These are phyloP conservation scores for Pediacus dermestoides DNA, from an alignment of 2,888 invertebrate genomes.

Conservation along the genomic window DNA sequence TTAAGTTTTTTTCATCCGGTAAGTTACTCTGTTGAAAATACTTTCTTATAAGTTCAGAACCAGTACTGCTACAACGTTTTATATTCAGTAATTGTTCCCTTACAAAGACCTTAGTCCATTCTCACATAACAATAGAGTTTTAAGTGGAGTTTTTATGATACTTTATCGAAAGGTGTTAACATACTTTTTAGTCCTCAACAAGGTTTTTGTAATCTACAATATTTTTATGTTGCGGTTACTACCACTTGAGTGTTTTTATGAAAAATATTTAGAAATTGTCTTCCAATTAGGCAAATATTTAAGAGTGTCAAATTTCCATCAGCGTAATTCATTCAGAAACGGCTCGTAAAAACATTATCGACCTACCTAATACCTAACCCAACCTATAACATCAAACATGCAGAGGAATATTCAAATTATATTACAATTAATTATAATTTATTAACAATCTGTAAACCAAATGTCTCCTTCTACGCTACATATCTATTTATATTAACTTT, in stretches of 20 bases:
- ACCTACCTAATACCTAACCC: neutral
- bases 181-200: neutral
- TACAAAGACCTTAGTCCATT: neutral
- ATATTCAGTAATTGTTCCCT: constrained; percentile 2
- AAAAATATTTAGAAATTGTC: no score
- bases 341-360: no score
- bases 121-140: constrained; percentile 2
- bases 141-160: constrained; percentile 2
- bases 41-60: no score
- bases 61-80: neutral
- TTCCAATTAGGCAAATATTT: no score
- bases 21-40: no score
- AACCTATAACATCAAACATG: constrained; percentile 4
- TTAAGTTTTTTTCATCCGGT: no score
- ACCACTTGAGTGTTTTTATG: no score
- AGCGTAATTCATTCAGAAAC: no score
- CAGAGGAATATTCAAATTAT: constrained; percentile 12
- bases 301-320: no score
- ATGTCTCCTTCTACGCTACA: constrained; percentile 12
- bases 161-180: constrained; percentile 2
- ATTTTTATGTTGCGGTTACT: neutral
- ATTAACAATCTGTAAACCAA: constrained; percentile 13
- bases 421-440: constrained; percentile 18
- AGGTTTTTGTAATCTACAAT: neutral
- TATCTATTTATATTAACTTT: constrained; percentile 8